A percentile compares a stretch with the other conserved stretches of the same genome.
Conservation (phyloP, 2,113 vertebrate genomes). For the Chaetops frenatus region DNA sequence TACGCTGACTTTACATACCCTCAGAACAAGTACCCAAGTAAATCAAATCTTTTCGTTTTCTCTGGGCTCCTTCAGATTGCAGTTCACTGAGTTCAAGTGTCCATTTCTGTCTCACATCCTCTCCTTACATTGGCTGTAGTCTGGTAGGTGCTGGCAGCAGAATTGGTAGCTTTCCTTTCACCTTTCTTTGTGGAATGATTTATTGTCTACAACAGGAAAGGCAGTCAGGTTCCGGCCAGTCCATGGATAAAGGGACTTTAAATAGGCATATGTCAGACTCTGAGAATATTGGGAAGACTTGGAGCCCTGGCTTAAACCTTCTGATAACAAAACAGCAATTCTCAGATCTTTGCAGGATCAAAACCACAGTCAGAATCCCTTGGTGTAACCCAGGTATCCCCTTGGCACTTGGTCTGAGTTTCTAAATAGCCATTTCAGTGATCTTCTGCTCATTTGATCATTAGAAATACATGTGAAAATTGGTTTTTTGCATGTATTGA, state of each 20-base stretch:
- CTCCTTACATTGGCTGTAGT: background rate
- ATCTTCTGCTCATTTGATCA: background rate
- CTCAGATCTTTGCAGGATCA: background rate
- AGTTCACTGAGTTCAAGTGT: background rate
- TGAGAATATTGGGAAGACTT: background rate
- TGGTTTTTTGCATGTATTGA: background rate
- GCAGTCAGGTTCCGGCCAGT: background rate
- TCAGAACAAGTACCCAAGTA: background rate
- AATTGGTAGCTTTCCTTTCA: background rate
- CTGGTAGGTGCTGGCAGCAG: background rate
- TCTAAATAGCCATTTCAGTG: background rate
- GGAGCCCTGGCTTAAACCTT: background rate
- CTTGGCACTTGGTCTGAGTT: background rate
- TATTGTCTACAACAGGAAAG: background rate
- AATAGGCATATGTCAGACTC: background rate
- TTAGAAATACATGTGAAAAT: background rate
- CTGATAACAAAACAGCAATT: background rate
- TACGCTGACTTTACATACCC: rapidly evolving
- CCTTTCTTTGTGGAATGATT: background rate
- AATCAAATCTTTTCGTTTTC: background rate
- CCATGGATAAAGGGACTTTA: background rate
- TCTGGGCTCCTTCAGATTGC: background rate
- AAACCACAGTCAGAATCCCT: background rate
- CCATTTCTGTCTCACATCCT: background rate
- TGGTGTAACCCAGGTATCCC: background rate